Evolutionary conservation across 2,113 vertebrate genomes (phyloP), one percentile per base, ranked within the genome.

Genomic region (Conger conger): DNA sequence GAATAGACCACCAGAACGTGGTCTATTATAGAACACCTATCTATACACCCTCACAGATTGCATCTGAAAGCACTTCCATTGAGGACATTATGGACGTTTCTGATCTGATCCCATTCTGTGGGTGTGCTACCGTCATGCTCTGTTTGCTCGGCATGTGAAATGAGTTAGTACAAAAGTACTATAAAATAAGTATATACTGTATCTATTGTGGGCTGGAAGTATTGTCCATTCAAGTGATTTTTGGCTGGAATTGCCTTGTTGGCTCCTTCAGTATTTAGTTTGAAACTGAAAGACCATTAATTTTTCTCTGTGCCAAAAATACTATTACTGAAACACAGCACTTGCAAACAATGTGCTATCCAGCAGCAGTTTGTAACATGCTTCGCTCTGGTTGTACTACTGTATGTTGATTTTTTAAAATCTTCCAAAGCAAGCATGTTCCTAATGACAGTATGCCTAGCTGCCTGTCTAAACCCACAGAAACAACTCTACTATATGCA

Each of bases 161-260:
- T 80, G 38, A 1, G 20, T 30, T n/a, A 42, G 78, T 79, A 38
- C 11, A 79, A 4, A 79, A 89, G 80, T 54, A 88, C 85, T 85
- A n/a, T 88, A 87, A 84, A 86, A 88, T 63, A 60, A 90, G 90
- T 79, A 87, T 92, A 92, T 88, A 88, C 82, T n/a, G 89, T 89
- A 30, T 90, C 91, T 93, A 93, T 92, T 89, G 86, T 88, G 88
- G 88, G 16, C 83, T 53, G 63, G 50, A 80, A 73, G 27, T 73
- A 2, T 73, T 11, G 8, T 73, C 68, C 68, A 73, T 73, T 73
- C n/a, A 73, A 13, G 0, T 33, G 4, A 33, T 33, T 7, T 33
- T 73, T 73, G 68, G n/a, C 18, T 13, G n/a, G 6, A 73, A 68
- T 73, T 73, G 9, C 68, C 68, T 27, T 73, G 68, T 73, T 1